phyloP scores from a whole-genome alignment of 2,113 vertebrate species.

The Toxostoma redivivum region DNA sequence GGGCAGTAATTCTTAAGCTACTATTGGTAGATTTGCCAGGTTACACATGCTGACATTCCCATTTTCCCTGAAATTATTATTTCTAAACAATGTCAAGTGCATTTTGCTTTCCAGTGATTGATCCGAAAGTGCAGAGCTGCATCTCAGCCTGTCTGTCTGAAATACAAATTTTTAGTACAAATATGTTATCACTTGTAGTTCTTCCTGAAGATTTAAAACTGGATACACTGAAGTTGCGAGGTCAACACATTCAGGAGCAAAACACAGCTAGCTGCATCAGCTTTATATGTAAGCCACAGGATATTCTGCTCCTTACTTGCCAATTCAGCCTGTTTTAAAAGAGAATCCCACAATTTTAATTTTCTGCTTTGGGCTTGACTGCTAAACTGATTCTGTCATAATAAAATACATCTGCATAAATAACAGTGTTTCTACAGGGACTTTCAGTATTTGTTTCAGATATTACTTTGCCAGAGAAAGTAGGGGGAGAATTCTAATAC shows the following conservation, averaged over 20 bases:
- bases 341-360: neutral
- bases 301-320: conserved; percentile 3
- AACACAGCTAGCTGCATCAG: conserved; percentile 8
- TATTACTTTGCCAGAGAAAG: neutral
- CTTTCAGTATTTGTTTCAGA: neutral
- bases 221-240: neutral
- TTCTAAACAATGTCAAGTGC: neutral
- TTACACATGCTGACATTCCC: neutral
- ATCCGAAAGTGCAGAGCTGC: neutral
- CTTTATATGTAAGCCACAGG: neutral
- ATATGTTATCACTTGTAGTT: conserved; percentile 11
- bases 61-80: neutral
- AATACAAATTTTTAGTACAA: neutral
- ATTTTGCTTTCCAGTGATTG: conserved; percentile 5
- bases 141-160: neutral
- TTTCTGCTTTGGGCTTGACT: neutral
- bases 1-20: neutral
- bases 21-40: neutral
- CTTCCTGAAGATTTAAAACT: neutral
- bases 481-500: neutral
- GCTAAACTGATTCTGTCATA: neutral
- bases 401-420: conserved; percentile 23
- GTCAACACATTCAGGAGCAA: conserved; percentile 9
- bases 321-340: neutral
- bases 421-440: neutral